Conservation (phyloP, 2,797 vertebrate species). For the Propithecus perrieri region DNA sequence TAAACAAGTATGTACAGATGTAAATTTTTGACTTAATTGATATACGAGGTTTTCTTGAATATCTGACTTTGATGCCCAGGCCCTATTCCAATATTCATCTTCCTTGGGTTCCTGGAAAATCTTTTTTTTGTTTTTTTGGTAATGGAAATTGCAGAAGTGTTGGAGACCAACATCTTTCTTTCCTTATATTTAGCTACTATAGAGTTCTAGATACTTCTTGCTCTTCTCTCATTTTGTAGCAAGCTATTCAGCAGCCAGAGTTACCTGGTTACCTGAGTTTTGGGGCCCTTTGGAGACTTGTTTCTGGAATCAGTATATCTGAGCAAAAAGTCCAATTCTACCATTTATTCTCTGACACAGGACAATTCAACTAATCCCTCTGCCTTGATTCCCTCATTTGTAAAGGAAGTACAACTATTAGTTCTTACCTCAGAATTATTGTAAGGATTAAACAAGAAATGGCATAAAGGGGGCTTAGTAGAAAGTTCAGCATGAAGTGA, state of each 20-base stretch:
- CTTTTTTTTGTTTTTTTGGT: neutral
- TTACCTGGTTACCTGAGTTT: neutral
- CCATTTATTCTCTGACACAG: neutral
- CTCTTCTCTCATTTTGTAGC: neutral
- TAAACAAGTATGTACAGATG: neutral
- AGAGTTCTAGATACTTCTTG: neutral
- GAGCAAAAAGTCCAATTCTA: neutral
- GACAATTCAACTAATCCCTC: neutral
- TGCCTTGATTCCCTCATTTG: neutral
- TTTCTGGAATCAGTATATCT: neutral
- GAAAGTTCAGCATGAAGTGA: neutral
- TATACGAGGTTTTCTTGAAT: neutral
- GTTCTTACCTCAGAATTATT: neutral
- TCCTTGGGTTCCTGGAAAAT: neutral
- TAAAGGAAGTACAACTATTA: neutral
- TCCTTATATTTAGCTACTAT: neutral
- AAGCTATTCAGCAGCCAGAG: neutral
- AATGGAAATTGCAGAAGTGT: neutral
- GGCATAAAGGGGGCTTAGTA: neutral
- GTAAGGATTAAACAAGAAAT: neutral
- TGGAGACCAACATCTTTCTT: neutral
- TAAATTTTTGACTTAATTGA: neutral
- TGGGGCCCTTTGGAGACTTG: neutral
- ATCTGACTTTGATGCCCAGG: neutral
- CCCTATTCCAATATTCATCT: neutral